These are phyloP conservation scores for Chrysemys picta DNA, from an alignment of 2,113 vertebrate genomes.

Conservation along the genomic window DNA sequence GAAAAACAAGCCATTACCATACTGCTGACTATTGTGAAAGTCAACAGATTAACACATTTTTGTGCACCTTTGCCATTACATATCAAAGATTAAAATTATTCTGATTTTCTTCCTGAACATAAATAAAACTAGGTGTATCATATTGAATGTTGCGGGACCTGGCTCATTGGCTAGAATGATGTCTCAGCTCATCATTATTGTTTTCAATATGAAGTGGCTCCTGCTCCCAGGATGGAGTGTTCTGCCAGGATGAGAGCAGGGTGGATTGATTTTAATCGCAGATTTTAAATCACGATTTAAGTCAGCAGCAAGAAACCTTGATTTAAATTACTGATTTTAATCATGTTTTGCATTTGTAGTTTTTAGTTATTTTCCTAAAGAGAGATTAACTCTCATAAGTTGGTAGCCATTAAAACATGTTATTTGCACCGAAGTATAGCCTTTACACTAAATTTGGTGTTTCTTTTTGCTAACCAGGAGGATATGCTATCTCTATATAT, in stretches of 20 bases:
- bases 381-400: neutral
- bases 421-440: neutral
- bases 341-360: neutral
- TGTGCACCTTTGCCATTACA: neutral
- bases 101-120: neutral
- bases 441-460: neutral
- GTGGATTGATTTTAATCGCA: neutral
- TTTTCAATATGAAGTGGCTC: neutral
- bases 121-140: neutral
- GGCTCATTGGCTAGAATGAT: neutral
- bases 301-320: neutral
- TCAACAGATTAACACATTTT: neutral
- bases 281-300: neutral
- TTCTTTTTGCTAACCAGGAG: neutral
- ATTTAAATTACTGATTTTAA: neutral
- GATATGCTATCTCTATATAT: neutral
- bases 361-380: neutral
- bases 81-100: neutral
- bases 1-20: neutral
- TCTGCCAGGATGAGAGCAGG: neutral
- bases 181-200: neutral
- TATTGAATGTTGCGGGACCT: neutral
- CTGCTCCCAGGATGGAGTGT: neutral
- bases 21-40: neutral
- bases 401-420: neutral